Base-by-base conservation (phyloP, 2,888 invertebrate species). In the Himalopsyche tibetana region DNA sequence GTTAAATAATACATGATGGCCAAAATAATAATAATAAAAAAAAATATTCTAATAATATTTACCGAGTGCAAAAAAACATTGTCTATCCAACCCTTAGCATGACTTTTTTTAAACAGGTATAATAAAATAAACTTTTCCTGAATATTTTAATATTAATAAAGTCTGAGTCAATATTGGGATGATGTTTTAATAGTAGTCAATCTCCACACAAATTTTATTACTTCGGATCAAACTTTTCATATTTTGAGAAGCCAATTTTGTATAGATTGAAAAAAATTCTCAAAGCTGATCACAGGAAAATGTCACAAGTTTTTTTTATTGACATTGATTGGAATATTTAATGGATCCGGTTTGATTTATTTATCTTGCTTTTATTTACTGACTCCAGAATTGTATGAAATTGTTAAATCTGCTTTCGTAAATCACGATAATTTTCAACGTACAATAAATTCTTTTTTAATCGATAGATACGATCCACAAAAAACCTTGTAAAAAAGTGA, bases 271-370 rank as follows among this genome's bases (percentile, higher is more conserved):
- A 63, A 63, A 63, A 5, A 19, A 19, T 63, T 19, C 19, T 63
- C 19, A 19, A 28, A 2, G 2, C 63, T 63, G 63, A 19, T 63
- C 63, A 9, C 19, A 63, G 28, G 63, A 5, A 63, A 6, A 19
- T 63, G 63, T 19, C 63, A 19, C n/a, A 63, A 63, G 63, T 19
- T 63, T 63, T 63, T 56, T 63, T 28, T 63, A 63, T 63, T 63
- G 63, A 63, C 63, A 11, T 63, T 63, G 19, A 19, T 51, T 15
- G 51, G 12, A 12, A 51, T 15, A 51, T 5, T 51, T 51, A 51
- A 51, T 51, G 12, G 15, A 15, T 51, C 45, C 9, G 6, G 45
- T 45, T 2, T 45, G 0, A 45, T 51, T 51, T 6, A 51, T 15
- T 51, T 15, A 8, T 9, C 45, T 4, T 15, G 45, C 45, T 2